A percentile compares a stretch with the other conserved stretches of the same genome.
Evolutionary conservation across 2,888 invertebrate species (phyloP).

Genomic region (Heteromyza rotundicornis): DNA sequence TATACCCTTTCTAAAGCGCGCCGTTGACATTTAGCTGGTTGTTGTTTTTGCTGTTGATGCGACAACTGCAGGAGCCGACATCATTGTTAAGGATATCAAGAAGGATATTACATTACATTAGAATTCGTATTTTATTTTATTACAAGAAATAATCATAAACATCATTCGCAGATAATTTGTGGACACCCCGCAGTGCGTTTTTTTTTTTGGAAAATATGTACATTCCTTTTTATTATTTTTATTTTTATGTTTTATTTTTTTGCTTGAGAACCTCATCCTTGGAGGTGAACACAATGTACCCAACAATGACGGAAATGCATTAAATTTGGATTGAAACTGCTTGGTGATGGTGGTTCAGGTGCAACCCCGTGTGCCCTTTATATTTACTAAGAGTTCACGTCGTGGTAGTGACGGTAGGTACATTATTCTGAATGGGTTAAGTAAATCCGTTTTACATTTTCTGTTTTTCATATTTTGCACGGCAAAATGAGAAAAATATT

Average conservation of each 20-base stretch:
- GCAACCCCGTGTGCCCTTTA: too few species aligned
- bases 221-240: neutral
- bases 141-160: neutral
- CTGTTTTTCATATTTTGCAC: too few species aligned
- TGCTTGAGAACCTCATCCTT: neutral
- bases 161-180: conserved; percentile 16
- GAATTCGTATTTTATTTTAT: conserved; percentile 3
- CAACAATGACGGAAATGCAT: conserved; percentile 29
- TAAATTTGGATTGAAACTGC: conserved; percentile 26
- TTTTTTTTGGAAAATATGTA: conserved; percentile 9
- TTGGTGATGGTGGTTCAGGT: neutral
- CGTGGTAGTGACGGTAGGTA: neutral
- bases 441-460: conserved; percentile 11
- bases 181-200: conserved; percentile 1
- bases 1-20: too few species aligned
- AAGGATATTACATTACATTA: conserved; percentile 25
- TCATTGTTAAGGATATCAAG: conserved; percentile 4
- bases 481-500: too few species aligned
- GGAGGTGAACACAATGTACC: neutral
- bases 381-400: too few species aligned
- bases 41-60: conserved; percentile 5
- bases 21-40: too few species aligned
- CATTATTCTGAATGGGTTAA: conserved; percentile 13
- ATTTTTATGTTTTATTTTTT: conserved; percentile 14
- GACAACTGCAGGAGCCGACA: conserved; percentile 9